A percentile compares a stretch with the other conserved stretches of the same genome.
Conservation (phyloP, 2,113 vertebrate species). For the Hippotragus niger region DNA sequence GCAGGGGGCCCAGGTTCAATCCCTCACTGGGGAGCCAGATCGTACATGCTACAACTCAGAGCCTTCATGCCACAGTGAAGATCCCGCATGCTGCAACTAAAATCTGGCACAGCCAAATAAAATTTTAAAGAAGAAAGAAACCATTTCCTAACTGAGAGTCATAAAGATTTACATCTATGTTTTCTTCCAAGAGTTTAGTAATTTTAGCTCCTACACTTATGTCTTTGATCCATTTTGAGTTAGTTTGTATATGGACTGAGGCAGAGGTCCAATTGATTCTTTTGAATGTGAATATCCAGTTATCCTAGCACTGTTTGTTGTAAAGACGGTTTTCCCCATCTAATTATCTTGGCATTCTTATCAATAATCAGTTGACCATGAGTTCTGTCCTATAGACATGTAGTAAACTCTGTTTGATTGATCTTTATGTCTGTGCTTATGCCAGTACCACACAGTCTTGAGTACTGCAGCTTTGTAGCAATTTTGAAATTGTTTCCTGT, state of each 20-base stretch:
- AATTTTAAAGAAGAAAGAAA: neutral
- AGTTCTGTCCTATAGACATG: neutral
- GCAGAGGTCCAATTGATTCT: neutral
- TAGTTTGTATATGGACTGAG: neutral
- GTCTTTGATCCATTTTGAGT: neutral
- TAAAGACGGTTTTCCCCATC: neutral
- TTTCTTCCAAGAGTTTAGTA: constrained; percentile 10
- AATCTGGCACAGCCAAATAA: neutral
- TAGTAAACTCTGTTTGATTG: neutral
- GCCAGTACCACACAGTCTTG: neutral
- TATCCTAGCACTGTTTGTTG: neutral
- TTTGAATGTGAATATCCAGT: neutral
- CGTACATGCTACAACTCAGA: neutral
- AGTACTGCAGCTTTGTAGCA: neutral
- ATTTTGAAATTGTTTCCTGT: neutral
- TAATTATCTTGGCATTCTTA: neutral
- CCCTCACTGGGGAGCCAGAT: neutral
- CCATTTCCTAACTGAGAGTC: neutral
- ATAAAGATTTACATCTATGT: neutral
- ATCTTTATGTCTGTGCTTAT: neutral
- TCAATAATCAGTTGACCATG: neutral
- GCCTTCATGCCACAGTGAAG: neutral
- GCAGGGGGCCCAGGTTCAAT: neutral
- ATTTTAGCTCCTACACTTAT: neutral
- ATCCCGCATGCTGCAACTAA: neutral